Base-by-base conservation (phyloP, 1,140 invertebrate genomes). In the Cyphomyrmex costatus region DNA sequence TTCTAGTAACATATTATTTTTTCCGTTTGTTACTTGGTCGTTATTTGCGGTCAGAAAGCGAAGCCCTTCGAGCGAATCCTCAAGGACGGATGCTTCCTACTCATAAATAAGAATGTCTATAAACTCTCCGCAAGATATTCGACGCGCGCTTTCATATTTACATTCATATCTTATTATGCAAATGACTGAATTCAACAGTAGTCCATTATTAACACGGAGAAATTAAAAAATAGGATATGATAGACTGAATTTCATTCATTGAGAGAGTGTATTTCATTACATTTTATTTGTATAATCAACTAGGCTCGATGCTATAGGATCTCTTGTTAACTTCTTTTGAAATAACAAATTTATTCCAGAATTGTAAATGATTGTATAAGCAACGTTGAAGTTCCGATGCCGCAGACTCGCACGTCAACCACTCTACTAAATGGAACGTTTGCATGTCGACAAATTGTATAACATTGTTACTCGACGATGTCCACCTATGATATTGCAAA, bases 381-480 rank as follows among this genome's bases (percentile, higher is more conserved):
- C 33, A 27, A 24, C n/a, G 65, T 42, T 42, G 58, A 53, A 30
- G 1, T 80, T 21, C 19, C 42, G 8, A 46, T 30, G 14, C 12
- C n/a, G 2, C n/a, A n/a, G n/a, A 33, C n/a, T 56, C 24, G 14
- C 19, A 14, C 33, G 21, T 66, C 27, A 82, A 65, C 86, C 85
- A 92, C 92, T 92, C 71, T 77, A 82, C 30, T 33, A 92, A 92
- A 93, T 93, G 87, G 88, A 89, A 92, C 56, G 51, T 19, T 92
- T 65, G 91, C 89, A 86, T 93, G 88, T 61, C n/a, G 5, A 21
- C 1, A 65, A 87, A 66, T 80, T 73, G 24, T 58, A 36, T 58
- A 60, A 73, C 58, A 49, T 24, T 73, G 21, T 80, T 42, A n/a
- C 58, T 24, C 51, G 60, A 0, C 16, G 1, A 33, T 24, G 21